These are phyloP conservation scores for Drosophila bocki DNA, from an alignment of 1,140 invertebrate genomes.

Conservation along the genomic window DNA sequence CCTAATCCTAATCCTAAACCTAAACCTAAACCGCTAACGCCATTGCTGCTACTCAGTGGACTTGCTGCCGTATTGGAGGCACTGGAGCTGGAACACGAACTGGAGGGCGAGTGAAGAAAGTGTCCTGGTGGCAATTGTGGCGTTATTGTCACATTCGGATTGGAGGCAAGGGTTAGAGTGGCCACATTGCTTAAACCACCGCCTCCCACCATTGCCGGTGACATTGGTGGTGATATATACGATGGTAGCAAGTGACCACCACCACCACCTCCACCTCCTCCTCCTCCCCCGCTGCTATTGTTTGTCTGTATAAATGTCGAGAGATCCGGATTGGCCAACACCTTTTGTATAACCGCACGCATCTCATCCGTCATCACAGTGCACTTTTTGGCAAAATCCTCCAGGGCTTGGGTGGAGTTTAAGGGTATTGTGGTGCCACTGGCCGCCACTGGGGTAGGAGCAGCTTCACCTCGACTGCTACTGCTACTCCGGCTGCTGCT, in stretches of 20 bases:
- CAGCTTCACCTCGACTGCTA: constrained; percentile 1
- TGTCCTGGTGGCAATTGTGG: constrained; percentile 79
- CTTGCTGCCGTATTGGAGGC: constrained; percentile 73
- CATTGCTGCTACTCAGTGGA: constrained; percentile 43
- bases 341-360: constrained; percentile 82
- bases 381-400: constrained; percentile 82
- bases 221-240: constrained; percentile 82
- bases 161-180: constrained; percentile 70
- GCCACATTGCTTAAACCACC: constrained; percentile 40
- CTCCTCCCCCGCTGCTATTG: constrained; percentile 16
- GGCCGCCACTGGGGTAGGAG: neutral
- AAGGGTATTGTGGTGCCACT: constrained; percentile 69
- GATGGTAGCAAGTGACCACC: constrained; percentile 58
- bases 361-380: constrained; percentile 83
- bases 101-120: constrained; percentile 74
- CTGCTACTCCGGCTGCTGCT: constrained; percentile 4
- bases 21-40: neutral
- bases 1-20: constrained; percentile 3
- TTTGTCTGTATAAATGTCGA: constrained; percentile 83
- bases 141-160: constrained; percentile 80
- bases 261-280: neutral
- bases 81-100: constrained; percentile 63
- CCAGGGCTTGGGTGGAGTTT: constrained; percentile 73
- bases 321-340: constrained; percentile 81
- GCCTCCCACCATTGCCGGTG: constrained; percentile 57